Evolutionary conservation across 1,140 invertebrate species (phyloP).

Genomic region (Orchesella cincta): DNA sequence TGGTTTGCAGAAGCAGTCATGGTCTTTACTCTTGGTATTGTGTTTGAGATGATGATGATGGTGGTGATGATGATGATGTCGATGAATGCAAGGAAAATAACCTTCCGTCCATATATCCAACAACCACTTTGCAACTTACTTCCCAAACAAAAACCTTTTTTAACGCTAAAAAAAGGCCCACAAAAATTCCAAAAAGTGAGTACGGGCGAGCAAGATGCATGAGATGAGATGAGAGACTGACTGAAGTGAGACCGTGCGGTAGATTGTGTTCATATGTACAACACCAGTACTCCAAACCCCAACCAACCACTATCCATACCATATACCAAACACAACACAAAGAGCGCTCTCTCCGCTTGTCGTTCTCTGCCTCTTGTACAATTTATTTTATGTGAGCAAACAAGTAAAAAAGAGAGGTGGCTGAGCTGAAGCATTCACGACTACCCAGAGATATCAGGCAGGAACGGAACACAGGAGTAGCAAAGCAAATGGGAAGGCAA

Average conservation of each 20-base stretch:
- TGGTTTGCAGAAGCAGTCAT: conserved; percentile 8
- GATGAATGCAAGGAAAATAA: neutral
- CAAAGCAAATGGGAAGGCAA: neutral
- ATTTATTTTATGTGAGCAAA: neutral
- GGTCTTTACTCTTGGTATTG: neutral
- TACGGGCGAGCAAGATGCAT: conserved; percentile 1
- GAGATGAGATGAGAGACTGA: conserved; percentile 17
- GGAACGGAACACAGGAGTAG: neutral
- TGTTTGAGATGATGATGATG: neutral
- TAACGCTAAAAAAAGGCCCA: neutral
- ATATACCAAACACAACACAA: neutral
- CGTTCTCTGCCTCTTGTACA: neutral
- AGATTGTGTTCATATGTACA: conserved; percentile 15
- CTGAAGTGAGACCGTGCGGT: conserved; percentile 20
- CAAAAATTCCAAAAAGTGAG: neutral
- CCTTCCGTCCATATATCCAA: neutral
- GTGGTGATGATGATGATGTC: neutral
- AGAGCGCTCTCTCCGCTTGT: neutral
- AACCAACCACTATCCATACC: neutral
- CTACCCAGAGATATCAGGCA: neutral
- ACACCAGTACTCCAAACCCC: neutral
- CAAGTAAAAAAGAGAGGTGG: neutral
- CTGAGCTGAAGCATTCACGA: neutral
- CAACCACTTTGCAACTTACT: conserved; percentile 18
- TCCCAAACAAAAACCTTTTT: conserved; percentile 20